These are phyloP conservation scores for Vollenhovia emeryi DNA, from an alignment of 1,140 invertebrate species.

Conservation along the genomic window DNA sequence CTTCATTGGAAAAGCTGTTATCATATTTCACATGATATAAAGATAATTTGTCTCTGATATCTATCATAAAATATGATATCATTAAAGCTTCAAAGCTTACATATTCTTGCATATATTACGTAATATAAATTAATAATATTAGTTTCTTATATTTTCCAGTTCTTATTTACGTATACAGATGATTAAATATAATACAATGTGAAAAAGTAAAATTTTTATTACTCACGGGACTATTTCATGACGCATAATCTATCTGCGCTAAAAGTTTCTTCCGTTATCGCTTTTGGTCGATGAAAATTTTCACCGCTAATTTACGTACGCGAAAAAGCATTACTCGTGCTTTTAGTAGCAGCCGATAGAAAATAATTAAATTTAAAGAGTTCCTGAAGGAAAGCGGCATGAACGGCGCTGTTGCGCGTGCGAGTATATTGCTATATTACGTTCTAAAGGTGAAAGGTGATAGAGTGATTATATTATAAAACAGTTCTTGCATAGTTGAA, in stretches of 20 bases:
- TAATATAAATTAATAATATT: neutral
- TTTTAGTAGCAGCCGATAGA: neutral
- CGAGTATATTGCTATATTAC: neutral
- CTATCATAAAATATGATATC: neutral
- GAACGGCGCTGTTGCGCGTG: neutral
- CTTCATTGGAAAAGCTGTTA: neutral
- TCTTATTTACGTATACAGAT: neutral
- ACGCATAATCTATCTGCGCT: neutral
- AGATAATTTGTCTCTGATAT: too few species aligned
- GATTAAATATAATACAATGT: neutral
- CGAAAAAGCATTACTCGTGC: neutral
- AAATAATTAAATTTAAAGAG: conserved; percentile 42
- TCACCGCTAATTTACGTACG: neutral
- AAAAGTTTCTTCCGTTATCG: neutral
- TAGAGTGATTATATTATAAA: conserved; percentile 27
- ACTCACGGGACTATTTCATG: neutral
- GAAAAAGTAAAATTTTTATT: neutral
- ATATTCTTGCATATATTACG: neutral
- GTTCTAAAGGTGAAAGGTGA: conserved; percentile 33
- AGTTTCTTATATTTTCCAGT: neutral
- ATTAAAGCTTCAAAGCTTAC: neutral
- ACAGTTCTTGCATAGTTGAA: conserved; percentile 6
- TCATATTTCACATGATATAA: neutral
- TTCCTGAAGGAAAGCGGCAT: neutral
- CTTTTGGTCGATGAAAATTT: neutral